Conservation (phyloP, 2,888 invertebrate species). For the Gastrophysa polygoni region DNA sequence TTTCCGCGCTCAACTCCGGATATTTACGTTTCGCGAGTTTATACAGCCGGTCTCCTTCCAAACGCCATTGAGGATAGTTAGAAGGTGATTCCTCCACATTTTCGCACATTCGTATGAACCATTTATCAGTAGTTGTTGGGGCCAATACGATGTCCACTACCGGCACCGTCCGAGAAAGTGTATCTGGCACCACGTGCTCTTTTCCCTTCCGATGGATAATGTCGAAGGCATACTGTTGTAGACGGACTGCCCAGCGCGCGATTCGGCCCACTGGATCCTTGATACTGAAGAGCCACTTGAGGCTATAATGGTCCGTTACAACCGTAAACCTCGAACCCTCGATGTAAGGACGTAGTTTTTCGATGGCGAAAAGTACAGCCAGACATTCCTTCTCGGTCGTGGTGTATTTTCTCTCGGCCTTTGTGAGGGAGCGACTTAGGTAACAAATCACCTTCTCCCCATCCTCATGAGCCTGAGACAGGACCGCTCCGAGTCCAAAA, state of each 20-base stretch:
- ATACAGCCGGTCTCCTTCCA: too few species aligned
- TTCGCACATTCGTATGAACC: slow-evolving; percentile 31
- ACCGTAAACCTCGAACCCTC: slow-evolving; percentile 5
- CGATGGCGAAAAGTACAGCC: slow-evolving; percentile 26
- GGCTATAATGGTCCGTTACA: slow-evolving; percentile 9
- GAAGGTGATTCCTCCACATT: background rate
- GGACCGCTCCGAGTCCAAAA: slow-evolving; percentile 2
- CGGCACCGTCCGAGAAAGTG: slow-evolving; percentile 9
- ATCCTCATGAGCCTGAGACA: slow-evolving; percentile 22
- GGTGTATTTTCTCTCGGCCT: slow-evolving; percentile 28
- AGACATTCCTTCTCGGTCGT: slow-evolving; percentile 30
- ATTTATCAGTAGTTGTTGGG: slow-evolving; percentile 17
- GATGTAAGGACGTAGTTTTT: slow-evolving; percentile 5
- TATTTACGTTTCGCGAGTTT: too few species aligned
- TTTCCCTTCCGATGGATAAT: slow-evolving; percentile 32
- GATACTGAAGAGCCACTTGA: slow-evolving; percentile 9
- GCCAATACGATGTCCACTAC: background rate
- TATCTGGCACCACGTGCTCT: slow-evolving; percentile 32
- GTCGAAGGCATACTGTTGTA: slow-evolving; percentile 11
- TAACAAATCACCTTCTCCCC: slow-evolving; percentile 33
- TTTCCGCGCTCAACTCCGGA: too few species aligned
- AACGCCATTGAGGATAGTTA: too few species aligned
- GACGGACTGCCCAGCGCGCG: slow-evolving; percentile 27
- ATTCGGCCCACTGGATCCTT: slow-evolving; percentile 27
- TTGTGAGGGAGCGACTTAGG: slow-evolving; percentile 25